Base-by-base conservation (phyloP, 1,140 invertebrate genomes). In the Leptinotarsa defecta region DNA sequence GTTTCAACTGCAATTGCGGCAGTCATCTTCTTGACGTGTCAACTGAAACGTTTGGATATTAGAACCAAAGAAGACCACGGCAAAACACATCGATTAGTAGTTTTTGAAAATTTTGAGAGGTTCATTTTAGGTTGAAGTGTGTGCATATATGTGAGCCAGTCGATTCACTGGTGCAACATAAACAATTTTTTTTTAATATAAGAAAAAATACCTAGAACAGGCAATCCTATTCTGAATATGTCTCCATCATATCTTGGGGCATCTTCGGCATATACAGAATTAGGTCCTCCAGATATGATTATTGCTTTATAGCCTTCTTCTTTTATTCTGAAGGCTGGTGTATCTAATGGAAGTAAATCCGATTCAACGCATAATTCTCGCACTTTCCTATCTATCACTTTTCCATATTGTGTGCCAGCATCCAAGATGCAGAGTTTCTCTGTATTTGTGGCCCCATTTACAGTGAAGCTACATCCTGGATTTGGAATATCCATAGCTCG, bases 391-490 rank as follows among this genome's bases (percentile, higher is more conserved):
- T 95, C 94, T 86, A 95, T 95, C 70, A 98, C 94, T 90, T 99
- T 99, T 81, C 97, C 98, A 91, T 99, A 99, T 86, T 99, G 98
- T 78, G 98, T 95, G 77, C 98, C 98, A 77, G 98, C 98, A 89
- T 99, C 98, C 73, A 99, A 89, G 83, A 99, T 98, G 79, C 94
- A 96, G 72, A 99, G 91, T 84, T 91, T 91, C 83, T 96, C 95
- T 52, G 86, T 83, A 70, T 87, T 86, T 57, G 52, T 57, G 6
- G 52, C 52, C 1, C 52, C 52, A 57, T 57, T 57, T 19, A 57
- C 52, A 57, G n/a, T 19, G 0, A 17, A 17, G 52, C n/a, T 15
- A 15, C 52, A 15, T 19, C 6, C 52, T 57, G 52, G 52, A 57
- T 57, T 57, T 57, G 52, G n/a, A 57, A 17, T 57, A 19, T 57